phyloP scores from a whole-genome alignment of 1,140 invertebrate genomes.

The Diorhabda elongata region DNA sequence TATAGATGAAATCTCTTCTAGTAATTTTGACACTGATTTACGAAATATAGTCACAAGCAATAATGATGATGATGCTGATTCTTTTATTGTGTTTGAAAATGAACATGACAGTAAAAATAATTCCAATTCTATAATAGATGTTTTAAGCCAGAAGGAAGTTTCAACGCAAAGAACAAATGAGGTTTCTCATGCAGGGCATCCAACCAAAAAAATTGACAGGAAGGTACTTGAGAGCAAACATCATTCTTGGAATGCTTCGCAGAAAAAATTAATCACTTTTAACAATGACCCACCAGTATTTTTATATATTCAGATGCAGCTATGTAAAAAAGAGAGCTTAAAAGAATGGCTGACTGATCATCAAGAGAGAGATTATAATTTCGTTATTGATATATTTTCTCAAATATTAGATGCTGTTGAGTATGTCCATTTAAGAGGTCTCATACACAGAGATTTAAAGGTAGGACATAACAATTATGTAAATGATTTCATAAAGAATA shows the following conservation, averaged over 20 bases:
- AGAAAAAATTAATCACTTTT: neutral
- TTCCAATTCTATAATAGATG: neutral
- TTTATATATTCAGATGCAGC: slow-evolving; percentile 96
- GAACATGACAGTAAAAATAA: slow-evolving; percentile 17
- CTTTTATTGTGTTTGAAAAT: slow-evolving; percentile 59
- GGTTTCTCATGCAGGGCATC: slow-evolving; percentile 27
- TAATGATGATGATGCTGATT: slow-evolving; percentile 45
- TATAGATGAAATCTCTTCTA: slow-evolving; percentile 20
- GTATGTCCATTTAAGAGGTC: slow-evolving; percentile 85
- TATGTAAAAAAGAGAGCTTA: slow-evolving; percentile 84
- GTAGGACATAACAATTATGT: slow-evolving; percentile 45
- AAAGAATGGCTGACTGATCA: slow-evolving; percentile 80
- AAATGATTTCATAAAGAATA: too few species aligned
- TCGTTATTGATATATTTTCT: slow-evolving; percentile 75
- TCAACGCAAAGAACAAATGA: neutral
- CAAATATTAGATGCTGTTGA: slow-evolving; percentile 93
- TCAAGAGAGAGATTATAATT: slow-evolving; percentile 46
- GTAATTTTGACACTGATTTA: neutral
- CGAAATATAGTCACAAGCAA: neutral
- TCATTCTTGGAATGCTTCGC: slow-evolving; percentile 29
- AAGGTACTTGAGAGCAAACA: slow-evolving; percentile 32
- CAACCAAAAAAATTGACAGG: slow-evolving; percentile 36
- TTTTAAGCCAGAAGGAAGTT: neutral
- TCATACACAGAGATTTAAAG: slow-evolving; percentile 95
- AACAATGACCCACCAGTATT: slow-evolving; percentile 58